A percentile compares a stretch with the other conserved stretches of the same genome.
These are phyloP conservation scores for Lepidonotus clava DNA, from an alignment of 2,888 invertebrate genomes.

Conservation along the genomic window DNA sequence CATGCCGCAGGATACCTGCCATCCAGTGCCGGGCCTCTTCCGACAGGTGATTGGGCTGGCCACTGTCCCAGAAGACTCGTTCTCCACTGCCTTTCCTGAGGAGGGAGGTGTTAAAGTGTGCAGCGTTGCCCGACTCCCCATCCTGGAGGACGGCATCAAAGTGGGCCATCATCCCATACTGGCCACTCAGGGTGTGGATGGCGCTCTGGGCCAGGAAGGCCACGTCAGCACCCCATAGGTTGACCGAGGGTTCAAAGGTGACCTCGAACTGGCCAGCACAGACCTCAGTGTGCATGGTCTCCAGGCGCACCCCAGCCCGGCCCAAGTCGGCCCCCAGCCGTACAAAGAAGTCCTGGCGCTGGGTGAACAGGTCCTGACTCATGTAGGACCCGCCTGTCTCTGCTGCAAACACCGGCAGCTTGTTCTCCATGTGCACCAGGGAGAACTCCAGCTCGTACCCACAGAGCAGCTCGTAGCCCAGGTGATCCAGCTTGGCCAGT, in stretches of 20 bases:
- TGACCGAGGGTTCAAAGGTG: conserved; percentile 55
- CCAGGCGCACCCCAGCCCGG: conserved; percentile 53
- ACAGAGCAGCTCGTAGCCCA: conserved; percentile 42
- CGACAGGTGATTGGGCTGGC: conserved; percentile 53
- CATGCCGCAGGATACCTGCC: conserved; percentile 63
- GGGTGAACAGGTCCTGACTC: neutral
- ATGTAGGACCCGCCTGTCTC: too few species aligned
- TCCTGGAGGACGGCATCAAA: conserved; percentile 64
- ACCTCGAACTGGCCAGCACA: conserved; percentile 63
- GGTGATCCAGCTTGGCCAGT: neutral
- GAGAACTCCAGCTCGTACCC: conserved; percentile 62
- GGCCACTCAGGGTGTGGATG: conserved; percentile 60
- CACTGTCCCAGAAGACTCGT: conserved; percentile 59
- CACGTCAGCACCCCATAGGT: conserved; percentile 60
- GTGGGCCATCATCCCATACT: conserved; percentile 48
- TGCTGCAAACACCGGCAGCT: too few species aligned
- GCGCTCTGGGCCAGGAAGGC: conserved; percentile 59
- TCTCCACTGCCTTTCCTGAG: conserved; percentile 23
- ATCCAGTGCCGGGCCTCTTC: conserved; percentile 61
- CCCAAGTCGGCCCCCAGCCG: conserved; percentile 48
- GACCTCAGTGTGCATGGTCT: conserved; percentile 58
- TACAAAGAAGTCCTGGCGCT: conserved; percentile 55
- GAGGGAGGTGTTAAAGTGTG: conserved; percentile 66
- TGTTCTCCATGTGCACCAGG: neutral
- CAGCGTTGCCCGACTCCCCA: conserved; percentile 53